Percentiles rank a stretch among this genome's conserved stretches.
These are phyloP conservation scores for Muscidifurax raptorellus DNA, from an alignment of 1,140 invertebrate genomes.

Conservation along the genomic window DNA sequence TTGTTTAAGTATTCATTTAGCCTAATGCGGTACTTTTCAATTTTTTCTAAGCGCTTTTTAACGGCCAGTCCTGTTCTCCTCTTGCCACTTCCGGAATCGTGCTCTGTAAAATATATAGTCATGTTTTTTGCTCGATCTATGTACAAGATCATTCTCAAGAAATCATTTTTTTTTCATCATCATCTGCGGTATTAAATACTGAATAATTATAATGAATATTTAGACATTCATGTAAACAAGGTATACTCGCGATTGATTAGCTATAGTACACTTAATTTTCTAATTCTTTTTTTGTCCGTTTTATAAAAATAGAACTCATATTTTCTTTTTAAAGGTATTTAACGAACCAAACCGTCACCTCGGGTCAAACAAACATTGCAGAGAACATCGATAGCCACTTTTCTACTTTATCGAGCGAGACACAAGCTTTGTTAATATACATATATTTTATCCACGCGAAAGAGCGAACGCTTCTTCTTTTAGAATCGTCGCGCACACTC, in stretches of 20 bases:
- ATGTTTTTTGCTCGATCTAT: constrained; percentile 46
- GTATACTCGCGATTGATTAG: not conserved
- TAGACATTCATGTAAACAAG: constrained; percentile 6
- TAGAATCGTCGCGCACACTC: not conserved
- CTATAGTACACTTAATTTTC: not conserved
- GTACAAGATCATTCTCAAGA: constrained; percentile 2
- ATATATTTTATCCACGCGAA: constrained; percentile 1
- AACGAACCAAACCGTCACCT: constrained; percentile 7
- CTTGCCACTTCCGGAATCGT: constrained; percentile 50
- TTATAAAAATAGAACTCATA: not conserved
- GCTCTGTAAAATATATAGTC: constrained; percentile 56
- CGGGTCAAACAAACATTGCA: not conserved
- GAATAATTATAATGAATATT: not conserved
- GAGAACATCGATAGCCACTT: constrained; percentile 2
- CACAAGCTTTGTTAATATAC: constrained; percentile 34
- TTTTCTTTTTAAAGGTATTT: not conserved
- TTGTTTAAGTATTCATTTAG: constrained; percentile 57
- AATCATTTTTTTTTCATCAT: not conserved
- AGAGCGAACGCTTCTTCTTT: not conserved
- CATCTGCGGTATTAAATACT: not conserved
- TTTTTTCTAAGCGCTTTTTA: constrained; percentile 53
- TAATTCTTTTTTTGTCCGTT: not conserved
- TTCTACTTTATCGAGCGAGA: not conserved
- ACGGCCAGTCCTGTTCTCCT: constrained; percentile 52
- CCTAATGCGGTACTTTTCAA: constrained; percentile 56